phyloP scores from a whole-genome alignment of 2,113 vertebrate genomes.

The Bambusicola thoracicus region DNA sequence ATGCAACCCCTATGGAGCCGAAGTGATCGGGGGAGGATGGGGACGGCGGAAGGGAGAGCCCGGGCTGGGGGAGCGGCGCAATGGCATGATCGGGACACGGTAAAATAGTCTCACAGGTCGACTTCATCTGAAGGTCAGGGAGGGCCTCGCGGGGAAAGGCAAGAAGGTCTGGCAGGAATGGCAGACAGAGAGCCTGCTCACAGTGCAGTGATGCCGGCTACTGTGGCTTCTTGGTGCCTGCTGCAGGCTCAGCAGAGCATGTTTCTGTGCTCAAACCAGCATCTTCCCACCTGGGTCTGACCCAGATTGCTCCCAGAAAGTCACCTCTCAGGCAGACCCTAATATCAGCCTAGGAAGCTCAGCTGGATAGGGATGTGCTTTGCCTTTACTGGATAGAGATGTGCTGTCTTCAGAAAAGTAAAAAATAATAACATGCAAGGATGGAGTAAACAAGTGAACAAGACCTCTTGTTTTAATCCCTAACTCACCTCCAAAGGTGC shows the following conservation, averaged over 20 bases:
- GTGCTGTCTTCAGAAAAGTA: neutral
- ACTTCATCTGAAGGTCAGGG: neutral
- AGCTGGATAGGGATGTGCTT: neutral
- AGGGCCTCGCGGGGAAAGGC: neutral
- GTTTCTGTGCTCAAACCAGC: fast-evolving
- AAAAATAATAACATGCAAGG: neutral
- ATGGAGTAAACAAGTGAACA: neutral
- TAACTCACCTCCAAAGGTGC: neutral
- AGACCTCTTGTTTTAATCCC: neutral
- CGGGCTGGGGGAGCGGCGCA: neutral
- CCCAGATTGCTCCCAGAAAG: neutral
- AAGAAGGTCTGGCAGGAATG: neutral
- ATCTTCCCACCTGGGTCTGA: neutral
- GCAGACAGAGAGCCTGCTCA: neutral
- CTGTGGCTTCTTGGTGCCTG: neutral
- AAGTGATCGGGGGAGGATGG: neutral
- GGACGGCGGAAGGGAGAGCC: neutral
- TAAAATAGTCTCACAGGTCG: neutral
- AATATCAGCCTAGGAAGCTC: neutral
- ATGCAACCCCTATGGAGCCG: neutral
- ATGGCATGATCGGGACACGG: neutral
- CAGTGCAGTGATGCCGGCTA: fast-evolving
- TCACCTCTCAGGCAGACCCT: neutral
- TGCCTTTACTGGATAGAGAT: neutral
- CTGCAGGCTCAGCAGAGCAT: fast-evolving